Base-by-base conservation (phyloP, 2,797 vertebrate genomes). In the Eptatretus atami region DNA sequence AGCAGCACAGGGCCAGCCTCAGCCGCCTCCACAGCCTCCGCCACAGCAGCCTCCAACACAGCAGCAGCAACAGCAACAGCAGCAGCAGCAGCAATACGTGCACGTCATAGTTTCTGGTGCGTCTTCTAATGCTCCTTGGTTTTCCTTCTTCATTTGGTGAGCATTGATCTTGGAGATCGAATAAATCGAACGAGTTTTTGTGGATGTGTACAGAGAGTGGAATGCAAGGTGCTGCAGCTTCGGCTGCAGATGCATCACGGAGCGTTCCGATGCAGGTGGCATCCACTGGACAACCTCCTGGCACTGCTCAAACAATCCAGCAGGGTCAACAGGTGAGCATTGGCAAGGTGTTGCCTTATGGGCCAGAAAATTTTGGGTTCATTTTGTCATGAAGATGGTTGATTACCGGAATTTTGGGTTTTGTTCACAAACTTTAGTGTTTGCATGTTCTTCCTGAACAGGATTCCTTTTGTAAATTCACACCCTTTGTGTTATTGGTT, bases 1-100 rank as follows among this genome's bases (percentile, higher is more conserved):
- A 75, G 74, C 80, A 74, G 72, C 71, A 66, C 72, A 78, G 63
- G 75, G 76, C 68, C 79, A 79, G 67, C 68, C 78, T 61, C 81
- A 81, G 71, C 75, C 77, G 44, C 68, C 70, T 10, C 65, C 57
- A n/a, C 72, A 15, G 53, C 64, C 54, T 15, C 73, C 71, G 68
- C 71, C 72, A 65, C 25, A 77, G n/a, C 73, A 71, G 25, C 75
- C 69, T 64, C 75, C 77, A 44, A 4, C 4, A 8, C 31, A 44
- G 31, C 31, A 44, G 31, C 31, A 44, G 6, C 31, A 44, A 44
- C 31, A 44, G 6, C 31, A 44, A 8, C 31, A 44, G 31, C 31
- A 44, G 6, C 31, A 44, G 6, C 57, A 61, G 57, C 57, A 61
- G 12, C 57, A 61, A 25, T 61, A 61, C 57, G 57, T 61, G n/a